Percentiles rank a stretch among this genome's conserved stretches.
Evolutionary conservation across 2,113 vertebrate genomes (phyloP).

Genomic region (Oncorhynchus masou): DNA sequence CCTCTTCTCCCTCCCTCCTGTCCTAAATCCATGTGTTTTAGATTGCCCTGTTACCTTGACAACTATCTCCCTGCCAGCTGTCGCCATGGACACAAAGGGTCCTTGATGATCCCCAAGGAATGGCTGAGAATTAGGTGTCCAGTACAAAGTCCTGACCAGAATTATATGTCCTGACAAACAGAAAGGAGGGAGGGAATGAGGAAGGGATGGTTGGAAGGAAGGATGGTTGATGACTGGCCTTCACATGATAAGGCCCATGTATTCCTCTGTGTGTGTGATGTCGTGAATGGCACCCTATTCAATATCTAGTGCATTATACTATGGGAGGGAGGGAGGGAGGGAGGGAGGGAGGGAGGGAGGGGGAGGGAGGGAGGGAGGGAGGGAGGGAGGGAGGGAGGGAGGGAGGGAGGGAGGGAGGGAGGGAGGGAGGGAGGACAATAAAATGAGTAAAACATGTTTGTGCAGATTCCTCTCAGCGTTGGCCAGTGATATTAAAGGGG

Average conservation of each 20-base stretch:
- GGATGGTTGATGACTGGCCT: no score
- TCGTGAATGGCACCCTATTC: no score
- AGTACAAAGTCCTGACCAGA: conserved; percentile 27
- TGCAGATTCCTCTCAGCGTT: background rate
- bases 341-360: no score
- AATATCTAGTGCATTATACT: no score
- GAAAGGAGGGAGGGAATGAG: background rate
- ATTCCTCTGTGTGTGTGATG: no score
- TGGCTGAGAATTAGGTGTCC: conserved; percentile 30
- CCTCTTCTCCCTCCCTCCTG: background rate
- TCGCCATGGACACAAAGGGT: conserved; percentile 54
- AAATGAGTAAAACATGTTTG: background rate
- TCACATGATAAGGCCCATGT: no score
- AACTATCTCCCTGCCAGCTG: conserved; percentile 49
- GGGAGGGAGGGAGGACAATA: no score
- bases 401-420: rapidly evolving
- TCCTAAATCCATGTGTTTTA: conserved; percentile 54
- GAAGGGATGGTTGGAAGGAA: no score
- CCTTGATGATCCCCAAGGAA: conserved; percentile 50
- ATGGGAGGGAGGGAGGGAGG: no score
- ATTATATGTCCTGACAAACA: conserved; percentile 16
- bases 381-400: rapidly evolving
- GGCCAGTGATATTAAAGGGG: background rate
- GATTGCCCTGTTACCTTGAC: conserved; percentile 47
- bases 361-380: rapidly evolving